phyloP scores from a whole-genome alignment of 2,113 vertebrate genomes.

The Grammomys surdaster region DNA sequence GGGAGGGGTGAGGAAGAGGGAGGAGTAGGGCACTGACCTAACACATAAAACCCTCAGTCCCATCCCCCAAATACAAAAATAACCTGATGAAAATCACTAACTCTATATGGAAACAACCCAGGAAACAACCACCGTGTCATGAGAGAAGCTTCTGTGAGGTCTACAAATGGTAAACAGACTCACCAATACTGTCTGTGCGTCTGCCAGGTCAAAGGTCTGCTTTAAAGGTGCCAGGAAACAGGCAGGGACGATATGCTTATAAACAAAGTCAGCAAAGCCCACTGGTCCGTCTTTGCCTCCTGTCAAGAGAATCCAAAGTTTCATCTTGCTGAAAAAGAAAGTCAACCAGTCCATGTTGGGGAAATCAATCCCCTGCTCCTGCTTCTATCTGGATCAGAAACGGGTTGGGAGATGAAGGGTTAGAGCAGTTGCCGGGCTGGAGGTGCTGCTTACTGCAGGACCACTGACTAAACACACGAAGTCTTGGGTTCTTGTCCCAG shows the following conservation, averaged over 20 bases:
- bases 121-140: not conserved
- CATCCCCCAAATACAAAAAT: not conserved
- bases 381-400: not conserved
- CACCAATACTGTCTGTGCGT: slow-evolving; percentile 98
- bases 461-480: not conserved
- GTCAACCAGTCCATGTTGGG: not conserved
- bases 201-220: slow-evolving; percentile 96
- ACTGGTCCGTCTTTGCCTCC: slow-evolving; percentile 97
- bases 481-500: not conserved
- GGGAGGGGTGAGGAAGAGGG: not conserved
- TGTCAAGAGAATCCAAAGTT: slow-evolving; percentile 82
- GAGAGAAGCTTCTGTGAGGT: not conserved
- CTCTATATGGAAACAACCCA: not conserved
- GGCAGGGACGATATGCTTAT: slow-evolving; percentile 98
- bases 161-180: not conserved
- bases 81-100: not conserved
- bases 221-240: slow-evolving; percentile 98
- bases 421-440: not conserved
- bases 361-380: not conserved
- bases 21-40: not conserved
- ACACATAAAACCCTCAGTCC: too few relatives aligned
- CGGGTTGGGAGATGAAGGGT: slow-evolving; percentile 5
- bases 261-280: slow-evolving; percentile 98
- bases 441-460: not conserved
- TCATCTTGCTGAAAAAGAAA: slow-evolving; percentile 36